Conservation (phyloP, 2,113 vertebrate species). For the Cyphomyrus plagiostoma region DNA sequence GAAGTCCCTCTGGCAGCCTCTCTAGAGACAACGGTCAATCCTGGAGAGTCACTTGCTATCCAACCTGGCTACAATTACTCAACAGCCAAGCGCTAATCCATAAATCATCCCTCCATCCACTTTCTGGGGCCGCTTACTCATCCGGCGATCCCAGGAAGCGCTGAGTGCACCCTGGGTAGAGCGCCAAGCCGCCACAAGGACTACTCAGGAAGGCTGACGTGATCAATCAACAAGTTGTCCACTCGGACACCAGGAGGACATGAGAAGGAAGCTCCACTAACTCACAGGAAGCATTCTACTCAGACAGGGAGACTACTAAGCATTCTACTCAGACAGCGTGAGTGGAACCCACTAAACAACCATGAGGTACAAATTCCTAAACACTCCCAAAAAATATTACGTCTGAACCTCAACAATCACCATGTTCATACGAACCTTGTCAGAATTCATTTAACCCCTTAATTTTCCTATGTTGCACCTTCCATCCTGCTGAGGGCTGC, state of each 20-base stretch:
- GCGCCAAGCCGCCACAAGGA: neutral
- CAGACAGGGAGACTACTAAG: neutral
- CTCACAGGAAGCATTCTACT: neutral
- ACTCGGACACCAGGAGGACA: neutral
- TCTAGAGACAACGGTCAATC: neutral
- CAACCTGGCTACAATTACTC: neutral
- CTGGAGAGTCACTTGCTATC: neutral
- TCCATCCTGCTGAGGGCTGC: neutral
- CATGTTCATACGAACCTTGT: neutral
- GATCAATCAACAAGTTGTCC: neutral
- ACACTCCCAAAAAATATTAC: neutral
- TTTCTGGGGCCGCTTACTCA: neutral
- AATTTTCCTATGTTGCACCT: neutral
- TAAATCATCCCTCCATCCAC: constrained; percentile 4
- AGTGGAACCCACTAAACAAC: neutral
- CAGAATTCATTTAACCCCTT: neutral
- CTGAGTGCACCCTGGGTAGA: neutral
- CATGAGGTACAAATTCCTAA: neutral
- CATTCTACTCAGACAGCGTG: neutral
- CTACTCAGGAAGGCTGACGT: neutral
- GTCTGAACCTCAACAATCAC: neutral
- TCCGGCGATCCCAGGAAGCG: neutral
- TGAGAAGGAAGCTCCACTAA: neutral
- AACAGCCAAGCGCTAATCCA: neutral
- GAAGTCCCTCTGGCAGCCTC: neutral